Base-by-base conservation (phyloP, 2,113 vertebrate genomes). In the Mustela nigripes region DNA sequence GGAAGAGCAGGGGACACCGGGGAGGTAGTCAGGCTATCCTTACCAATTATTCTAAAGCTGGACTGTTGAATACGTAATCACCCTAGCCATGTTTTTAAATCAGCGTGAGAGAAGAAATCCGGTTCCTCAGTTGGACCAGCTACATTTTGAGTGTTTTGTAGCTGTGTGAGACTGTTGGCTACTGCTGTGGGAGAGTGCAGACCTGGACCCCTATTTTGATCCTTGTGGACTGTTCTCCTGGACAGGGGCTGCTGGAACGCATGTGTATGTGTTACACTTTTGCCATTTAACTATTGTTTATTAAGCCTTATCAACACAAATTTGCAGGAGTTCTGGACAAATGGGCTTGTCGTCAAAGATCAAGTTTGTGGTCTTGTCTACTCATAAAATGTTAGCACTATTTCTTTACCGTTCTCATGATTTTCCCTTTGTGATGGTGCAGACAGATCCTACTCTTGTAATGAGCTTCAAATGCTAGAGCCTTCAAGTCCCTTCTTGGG, bases 1-100 rank as follows among this genome's bases (percentile, higher is more conserved):
- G 39, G 5, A 31, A 4, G 24, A 45, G 56, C 1, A 31, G 18
- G 56, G 60, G 48, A 2, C 1, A 0, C 5, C 0, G 11, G 21
- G 42, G 9, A 2, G 9, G 1, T 10, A 11, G 4, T 7, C 4
- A 2, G 58, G 1, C 7, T 10, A 6, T 4, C 45, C 6, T 28
- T 16, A 11, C 45, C 42, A 14, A 11, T 76, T 0, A 56, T 58
- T 56, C 21, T 53, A 1, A 53, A 8, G 85, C 15, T 22, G 39
- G 8, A 11, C 15, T 11, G 8, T 21, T 33, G 39, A 5, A 5
- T 14, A 4, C 3, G 4, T 2, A 26, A 31, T 48, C 12, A 24
- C 58, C 7, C 10, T 0, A 19, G 33, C 91, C 31, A 58, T 19
- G 3, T 36, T 2, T 2, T 76, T 78, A 65, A 60, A 86, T 50